phyloP scores from a whole-genome alignment of 2,113 vertebrate species.

The Phalacrocorax pelagicus region DNA sequence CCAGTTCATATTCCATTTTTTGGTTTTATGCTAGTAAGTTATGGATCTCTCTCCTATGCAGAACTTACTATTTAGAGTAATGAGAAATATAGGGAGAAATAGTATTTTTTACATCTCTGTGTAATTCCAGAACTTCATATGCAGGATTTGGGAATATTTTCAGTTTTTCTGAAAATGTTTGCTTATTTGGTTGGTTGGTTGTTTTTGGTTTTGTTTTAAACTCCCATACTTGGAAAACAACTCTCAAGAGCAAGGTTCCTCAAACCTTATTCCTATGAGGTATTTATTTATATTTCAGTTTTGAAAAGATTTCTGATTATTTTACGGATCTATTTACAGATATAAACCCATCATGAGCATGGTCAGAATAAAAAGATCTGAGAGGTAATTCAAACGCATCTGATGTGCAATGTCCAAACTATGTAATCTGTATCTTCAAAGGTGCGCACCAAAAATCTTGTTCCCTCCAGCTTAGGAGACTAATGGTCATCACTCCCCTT shows the following conservation, averaged over 20 bases:
- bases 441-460: background rate
- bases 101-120: background rate
- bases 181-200: background rate
- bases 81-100: background rate
- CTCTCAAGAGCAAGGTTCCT: background rate
- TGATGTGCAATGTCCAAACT: background rate
- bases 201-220: background rate
- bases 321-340: background rate
- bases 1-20: background rate
- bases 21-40: background rate
- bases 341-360: background rate
- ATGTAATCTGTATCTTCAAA: background rate
- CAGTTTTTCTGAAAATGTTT: background rate
- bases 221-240: background rate
- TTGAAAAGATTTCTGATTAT: background rate
- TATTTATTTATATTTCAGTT: background rate
- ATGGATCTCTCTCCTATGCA: background rate
- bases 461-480: background rate
- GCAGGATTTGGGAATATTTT: background rate
- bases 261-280: background rate
- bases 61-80: background rate
- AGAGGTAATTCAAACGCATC: background rate
- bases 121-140: background rate
- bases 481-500: fast-evolving
- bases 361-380: background rate